phyloP scores from a whole-genome alignment of 1,140 invertebrate genomes.

The Calycopis cecrops region DNA sequence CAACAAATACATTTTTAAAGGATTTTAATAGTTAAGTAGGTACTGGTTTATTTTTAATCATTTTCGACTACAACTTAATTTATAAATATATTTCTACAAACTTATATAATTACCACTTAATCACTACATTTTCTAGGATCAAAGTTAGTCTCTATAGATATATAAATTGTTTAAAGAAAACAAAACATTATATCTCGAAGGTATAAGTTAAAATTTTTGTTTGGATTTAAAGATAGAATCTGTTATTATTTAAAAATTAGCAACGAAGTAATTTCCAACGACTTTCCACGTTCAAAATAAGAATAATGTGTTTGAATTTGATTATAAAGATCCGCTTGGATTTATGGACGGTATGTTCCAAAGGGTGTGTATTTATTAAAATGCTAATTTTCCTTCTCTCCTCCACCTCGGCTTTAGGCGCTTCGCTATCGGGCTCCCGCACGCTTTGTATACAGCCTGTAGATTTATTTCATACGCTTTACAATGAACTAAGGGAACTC shows the following conservation, averaged over 20 bases:
- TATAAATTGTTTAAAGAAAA: too few relatives aligned
- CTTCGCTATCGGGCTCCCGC: slow-evolving; percentile 61
- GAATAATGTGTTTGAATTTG: slow-evolving; percentile 72
- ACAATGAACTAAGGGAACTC: slow-evolving; percentile 39
- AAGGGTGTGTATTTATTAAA: slow-evolving; percentile 75
- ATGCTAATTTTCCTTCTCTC: slow-evolving; percentile 69
- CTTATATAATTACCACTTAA: too few relatives aligned
- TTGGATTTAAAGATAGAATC: too few relatives aligned
- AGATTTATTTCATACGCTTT: slow-evolving; percentile 66
- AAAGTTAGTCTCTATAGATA: too few relatives aligned
- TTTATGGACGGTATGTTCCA: slow-evolving; percentile 65
- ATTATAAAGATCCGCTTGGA: slow-evolving; percentile 69
- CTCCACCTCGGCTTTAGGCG: slow-evolving; percentile 50
- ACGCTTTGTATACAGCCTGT: slow-evolving; percentile 68
- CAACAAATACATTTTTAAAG: too few relatives aligned
- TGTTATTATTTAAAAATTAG: slow-evolving; percentile 17
- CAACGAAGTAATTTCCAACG: slow-evolving; percentile 35
- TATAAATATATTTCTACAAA: too few relatives aligned
- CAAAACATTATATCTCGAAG: too few relatives aligned
- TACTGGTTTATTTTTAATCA: too few relatives aligned
- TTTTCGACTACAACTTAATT: too few relatives aligned
- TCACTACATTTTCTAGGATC: too few relatives aligned
- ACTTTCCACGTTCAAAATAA: slow-evolving; percentile 54
- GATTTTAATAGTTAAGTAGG: too few relatives aligned
- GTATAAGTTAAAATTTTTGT: too few relatives aligned